Evolutionary conservation across 1,140 invertebrate species (phyloP).

Genomic region (Cherax destructor): DNA sequence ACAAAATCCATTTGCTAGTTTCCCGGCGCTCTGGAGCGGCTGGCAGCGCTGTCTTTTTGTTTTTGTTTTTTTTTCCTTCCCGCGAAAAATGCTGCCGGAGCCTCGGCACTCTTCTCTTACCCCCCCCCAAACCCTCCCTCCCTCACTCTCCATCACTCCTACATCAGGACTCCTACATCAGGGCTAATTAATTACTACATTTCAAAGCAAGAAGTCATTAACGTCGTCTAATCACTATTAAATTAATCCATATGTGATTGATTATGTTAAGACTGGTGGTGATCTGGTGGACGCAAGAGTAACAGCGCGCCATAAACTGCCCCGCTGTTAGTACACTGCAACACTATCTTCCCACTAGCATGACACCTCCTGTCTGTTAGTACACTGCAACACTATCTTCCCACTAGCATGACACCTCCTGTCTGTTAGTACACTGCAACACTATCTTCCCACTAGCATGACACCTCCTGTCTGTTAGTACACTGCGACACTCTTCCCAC

Average conservation of each 20-base stretch:
- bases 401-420: no score
- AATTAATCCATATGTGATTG: conserved; percentile 13
- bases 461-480: neutral
- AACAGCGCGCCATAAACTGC: neutral
- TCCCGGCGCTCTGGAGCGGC: no score
- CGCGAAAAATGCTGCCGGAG: neutral
- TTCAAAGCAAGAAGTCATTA: conserved; percentile 13
- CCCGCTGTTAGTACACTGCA: neutral
- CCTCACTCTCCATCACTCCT: neutral
- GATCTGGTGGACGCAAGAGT: neutral
- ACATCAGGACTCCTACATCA: no score
- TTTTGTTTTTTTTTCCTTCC: neutral
- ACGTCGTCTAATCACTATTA: conserved; percentile 13
- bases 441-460: neutral
- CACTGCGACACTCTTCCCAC: no score
- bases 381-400: no score
- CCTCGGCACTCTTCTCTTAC: neutral
- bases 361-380: no score
- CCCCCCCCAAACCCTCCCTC: no score
- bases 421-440: no score
- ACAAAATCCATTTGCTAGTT: no score
- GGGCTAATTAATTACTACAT: neutral
- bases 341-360: neutral
- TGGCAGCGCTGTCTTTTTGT: neutral
- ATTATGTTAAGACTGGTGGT: neutral